Percentiles rank a stretch among this genome's conserved stretches.
phyloP scores from a whole-genome alignment of 1,140 invertebrate species.

The Rhagoletis pomonella region DNA sequence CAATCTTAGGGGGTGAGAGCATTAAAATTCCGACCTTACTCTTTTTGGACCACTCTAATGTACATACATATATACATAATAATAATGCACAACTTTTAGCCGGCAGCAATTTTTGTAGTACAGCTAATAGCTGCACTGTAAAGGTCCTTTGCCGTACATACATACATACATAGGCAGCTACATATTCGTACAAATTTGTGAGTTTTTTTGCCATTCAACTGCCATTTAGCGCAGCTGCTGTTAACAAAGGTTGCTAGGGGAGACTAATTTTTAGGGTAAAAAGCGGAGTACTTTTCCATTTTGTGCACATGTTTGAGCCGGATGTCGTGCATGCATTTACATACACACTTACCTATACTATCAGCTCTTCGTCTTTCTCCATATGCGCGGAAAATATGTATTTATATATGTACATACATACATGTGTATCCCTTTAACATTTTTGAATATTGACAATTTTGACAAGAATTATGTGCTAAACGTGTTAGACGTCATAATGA shows the following conservation, averaged over 20 bases:
- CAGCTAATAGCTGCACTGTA: too few relatives aligned
- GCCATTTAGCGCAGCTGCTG: neutral
- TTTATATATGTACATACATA: too few relatives aligned
- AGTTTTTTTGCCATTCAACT: neutral
- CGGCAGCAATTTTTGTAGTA: too few relatives aligned
- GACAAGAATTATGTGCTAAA: constrained; percentile 53
- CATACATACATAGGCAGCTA: too few relatives aligned
- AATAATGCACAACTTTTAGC: too few relatives aligned
- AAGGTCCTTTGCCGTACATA: neutral
- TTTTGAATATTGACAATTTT: constrained; percentile 53
- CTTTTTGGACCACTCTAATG: too few relatives aligned
- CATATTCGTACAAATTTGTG: neutral
- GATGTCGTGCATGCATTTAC: neutral
- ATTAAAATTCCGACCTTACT: too few relatives aligned
- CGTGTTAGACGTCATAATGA: constrained; percentile 30
- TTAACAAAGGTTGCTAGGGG: neutral
- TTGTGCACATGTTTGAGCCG: neutral
- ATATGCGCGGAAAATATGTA: too few relatives aligned
- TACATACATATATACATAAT: too few relatives aligned
- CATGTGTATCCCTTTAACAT: neutral
- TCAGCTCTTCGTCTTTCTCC: too few relatives aligned
- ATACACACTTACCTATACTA: neutral
- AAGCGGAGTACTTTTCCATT: neutral
- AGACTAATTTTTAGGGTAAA: neutral
- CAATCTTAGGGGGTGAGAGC: too few relatives aligned